Conservation (phyloP, 2,888 invertebrate species). For the Thalpophila matura region DNA sequence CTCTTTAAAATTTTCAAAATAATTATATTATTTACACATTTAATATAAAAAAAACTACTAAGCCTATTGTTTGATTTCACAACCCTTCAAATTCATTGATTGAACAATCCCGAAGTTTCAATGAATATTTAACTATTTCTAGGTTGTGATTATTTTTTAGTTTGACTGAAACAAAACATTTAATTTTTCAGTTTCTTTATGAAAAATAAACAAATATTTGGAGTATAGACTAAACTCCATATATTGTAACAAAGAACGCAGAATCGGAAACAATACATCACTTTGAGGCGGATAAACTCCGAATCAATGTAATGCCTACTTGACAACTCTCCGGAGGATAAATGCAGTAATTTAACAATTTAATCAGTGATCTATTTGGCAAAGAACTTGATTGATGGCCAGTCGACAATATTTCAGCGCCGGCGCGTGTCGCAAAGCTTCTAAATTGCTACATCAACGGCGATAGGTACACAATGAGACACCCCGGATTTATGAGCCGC, state of each 20-base stretch:
- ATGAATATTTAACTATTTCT: too few species aligned
- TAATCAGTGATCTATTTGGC: conserved; percentile 83
- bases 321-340: conserved; percentile 52
- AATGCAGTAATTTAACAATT: conserved; percentile 79
- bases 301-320: conserved; percentile 51
- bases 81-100: too few species aligned
- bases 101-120: too few species aligned
- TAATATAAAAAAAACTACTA: too few species aligned
- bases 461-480: conserved; percentile 81
- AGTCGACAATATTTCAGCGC: conserved; percentile 79
- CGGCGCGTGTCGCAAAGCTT: conserved; percentile 71
- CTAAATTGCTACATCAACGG: conserved; percentile 80
- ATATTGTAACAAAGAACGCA: conserved; percentile 13
- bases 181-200: too few species aligned
- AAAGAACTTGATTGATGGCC: conserved; percentile 83
- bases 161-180: too few species aligned
- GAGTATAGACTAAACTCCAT: not conserved
- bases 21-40: not conserved
- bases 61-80: not conserved
- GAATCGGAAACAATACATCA: conserved; percentile 34
- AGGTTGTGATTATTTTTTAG: too few species aligned
- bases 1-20: conserved; percentile 11
- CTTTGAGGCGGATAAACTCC: conserved; percentile 48
- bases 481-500: conserved; percentile 76
- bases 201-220: too few species aligned